These are phyloP conservation scores for Xiphophorus birchmanni DNA, from an alignment of 2,797 vertebrate genomes.

Conservation along the genomic window DNA sequence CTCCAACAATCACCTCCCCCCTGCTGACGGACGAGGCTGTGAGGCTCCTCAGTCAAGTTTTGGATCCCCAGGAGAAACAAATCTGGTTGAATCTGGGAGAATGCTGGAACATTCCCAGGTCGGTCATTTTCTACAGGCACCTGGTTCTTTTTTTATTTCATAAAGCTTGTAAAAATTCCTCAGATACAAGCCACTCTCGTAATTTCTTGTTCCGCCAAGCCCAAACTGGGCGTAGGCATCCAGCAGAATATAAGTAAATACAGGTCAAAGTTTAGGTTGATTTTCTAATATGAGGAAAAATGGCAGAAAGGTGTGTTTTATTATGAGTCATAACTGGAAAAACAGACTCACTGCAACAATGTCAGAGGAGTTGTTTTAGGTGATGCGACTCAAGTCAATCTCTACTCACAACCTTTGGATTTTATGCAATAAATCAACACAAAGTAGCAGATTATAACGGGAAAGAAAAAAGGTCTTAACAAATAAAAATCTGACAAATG, in stretches of 20 bases:
- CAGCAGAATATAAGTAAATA: constrained; percentile 16
- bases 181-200: neutral
- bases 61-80: constrained; percentile 63
- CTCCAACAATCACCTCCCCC: constrained; percentile 75
- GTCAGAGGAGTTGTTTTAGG: neutral
- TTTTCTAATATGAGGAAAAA: neutral
- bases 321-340: neutral
- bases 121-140: neutral
- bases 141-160: neutral
- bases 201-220: neutral
- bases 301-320: neutral
- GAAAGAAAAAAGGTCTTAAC: neutral
- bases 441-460: neutral
- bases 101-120: constrained; percentile 85
- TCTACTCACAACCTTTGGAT: neutral
- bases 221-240: neutral
- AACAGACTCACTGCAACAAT: neutral
- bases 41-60: constrained; percentile 71
- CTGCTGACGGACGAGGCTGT: constrained; percentile 81
- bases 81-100: constrained; percentile 84
- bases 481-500: neutral
- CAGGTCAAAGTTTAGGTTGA: constrained; percentile 10
- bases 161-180: neutral
- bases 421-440: neutral
- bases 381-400: neutral